phyloP scores from a whole-genome alignment of 1,140 invertebrate genomes.

The Drosophila quadrilineata region DNA sequence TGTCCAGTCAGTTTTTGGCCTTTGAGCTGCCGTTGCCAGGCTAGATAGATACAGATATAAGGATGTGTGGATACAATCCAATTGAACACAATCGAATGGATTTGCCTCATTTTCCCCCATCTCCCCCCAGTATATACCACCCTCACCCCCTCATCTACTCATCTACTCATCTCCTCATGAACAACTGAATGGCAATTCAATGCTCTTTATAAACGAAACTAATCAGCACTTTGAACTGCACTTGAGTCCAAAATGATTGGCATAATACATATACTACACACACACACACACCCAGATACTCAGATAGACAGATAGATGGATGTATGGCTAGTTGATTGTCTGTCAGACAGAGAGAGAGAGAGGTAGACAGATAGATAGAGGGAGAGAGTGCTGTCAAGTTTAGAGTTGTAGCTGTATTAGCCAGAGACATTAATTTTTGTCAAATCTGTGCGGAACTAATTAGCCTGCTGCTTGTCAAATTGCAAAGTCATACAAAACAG shows the following conservation, averaged over 20 bases:
- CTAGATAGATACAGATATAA: too few species aligned
- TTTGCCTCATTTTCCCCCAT: not conserved
- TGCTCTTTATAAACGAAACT: slow-evolving; percentile 41
- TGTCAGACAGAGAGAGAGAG: not conserved
- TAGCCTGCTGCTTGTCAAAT: slow-evolving; percentile 74
- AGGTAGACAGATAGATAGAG: not conserved
- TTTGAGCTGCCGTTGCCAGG: slow-evolving; percentile 4
- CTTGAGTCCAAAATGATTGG: slow-evolving; percentile 1
- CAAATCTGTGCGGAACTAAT: slow-evolving; percentile 76
- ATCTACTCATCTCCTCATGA: too few species aligned
- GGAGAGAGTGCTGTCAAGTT: too few species aligned
- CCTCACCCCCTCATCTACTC: not conserved
- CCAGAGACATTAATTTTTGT: slow-evolving; percentile 71
- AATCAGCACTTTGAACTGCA: slow-evolving; percentile 50
- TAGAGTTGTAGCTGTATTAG: slow-evolving; percentile 43
- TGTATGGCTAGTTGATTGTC: too few species aligned
- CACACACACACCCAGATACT: too few species aligned
- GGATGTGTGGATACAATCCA: too few species aligned
- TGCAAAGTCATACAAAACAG: slow-evolving; percentile 68
- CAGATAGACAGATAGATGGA: not conserved
- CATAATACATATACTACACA: too few species aligned
- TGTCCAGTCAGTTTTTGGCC: not conserved
- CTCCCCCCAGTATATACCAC: not conserved
- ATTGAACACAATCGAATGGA: slow-evolving; percentile 12
- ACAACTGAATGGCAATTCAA: too few species aligned